These are phyloP conservation scores for Papilio demoleus DNA, from an alignment of 2,888 invertebrate genomes.

Conservation along the genomic window DNA sequence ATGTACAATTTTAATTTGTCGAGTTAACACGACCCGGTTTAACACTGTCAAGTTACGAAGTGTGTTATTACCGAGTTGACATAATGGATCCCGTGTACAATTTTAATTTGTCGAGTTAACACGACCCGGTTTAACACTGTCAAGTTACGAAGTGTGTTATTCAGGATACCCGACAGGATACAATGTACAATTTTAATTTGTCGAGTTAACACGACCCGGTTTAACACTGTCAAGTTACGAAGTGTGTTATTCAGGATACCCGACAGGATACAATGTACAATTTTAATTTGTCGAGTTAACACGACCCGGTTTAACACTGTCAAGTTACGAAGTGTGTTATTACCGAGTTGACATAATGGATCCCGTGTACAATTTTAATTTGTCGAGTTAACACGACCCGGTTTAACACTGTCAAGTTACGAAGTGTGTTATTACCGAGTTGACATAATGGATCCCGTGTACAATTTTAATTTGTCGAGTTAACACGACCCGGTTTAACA, in stretches of 20 bases:
- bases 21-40: too few species aligned
- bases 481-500: too few species aligned
- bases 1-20: too few species aligned
- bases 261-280: not conserved
- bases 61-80: not conserved
- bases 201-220: not conserved
- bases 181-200: not conserved
- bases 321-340: too few species aligned
- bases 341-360: not conserved
- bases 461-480: too few species aligned
- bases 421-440: too few species aligned
- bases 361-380: not conserved
- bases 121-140: not conserved
- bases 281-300: not conserved
- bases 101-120: constrained; percentile 3
- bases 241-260: not conserved
- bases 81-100: not conserved
- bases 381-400: not conserved
- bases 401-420: too few species aligned
- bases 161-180: too few species aligned
- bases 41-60: not conserved
- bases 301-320: too few species aligned
- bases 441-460: too few species aligned
- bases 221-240: not conserved
- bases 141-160: too few species aligned